phyloP scores from a whole-genome alignment of 2,113 vertebrate genomes.

The Anarrhichthys ocellatus region DNA sequence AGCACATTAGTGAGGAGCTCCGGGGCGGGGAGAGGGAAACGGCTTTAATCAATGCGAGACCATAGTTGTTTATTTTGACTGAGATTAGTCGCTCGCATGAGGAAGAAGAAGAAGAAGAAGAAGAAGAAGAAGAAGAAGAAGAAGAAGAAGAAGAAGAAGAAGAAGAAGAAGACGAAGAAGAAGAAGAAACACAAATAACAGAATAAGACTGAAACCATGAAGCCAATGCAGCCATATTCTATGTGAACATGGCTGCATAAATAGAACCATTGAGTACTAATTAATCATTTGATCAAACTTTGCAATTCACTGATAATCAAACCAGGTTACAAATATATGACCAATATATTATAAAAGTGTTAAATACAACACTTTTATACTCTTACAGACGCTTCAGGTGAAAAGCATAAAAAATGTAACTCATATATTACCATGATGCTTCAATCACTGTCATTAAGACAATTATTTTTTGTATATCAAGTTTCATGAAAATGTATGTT shows the following conservation, averaged over 20 bases:
- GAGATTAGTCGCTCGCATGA: slow-evolving; percentile 33
- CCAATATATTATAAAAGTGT: too few relatives aligned
- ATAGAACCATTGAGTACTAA: background rate
- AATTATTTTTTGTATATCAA: too few relatives aligned
- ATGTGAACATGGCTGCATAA: background rate
- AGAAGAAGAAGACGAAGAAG: background rate
- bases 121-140: too few relatives aligned
- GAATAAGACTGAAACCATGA: background rate
- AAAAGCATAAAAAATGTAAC: too few relatives aligned
- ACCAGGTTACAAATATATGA: background rate
- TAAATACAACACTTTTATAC: too few relatives aligned
- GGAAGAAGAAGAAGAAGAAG: background rate
- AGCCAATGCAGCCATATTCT: background rate
- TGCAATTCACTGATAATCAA: background rate
- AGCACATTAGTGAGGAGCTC: slow-evolving; percentile 69
- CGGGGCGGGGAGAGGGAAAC: slow-evolving; percentile 57
- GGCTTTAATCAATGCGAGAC: slow-evolving; percentile 64
- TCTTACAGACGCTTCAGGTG: too few relatives aligned
- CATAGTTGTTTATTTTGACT: slow-evolving; percentile 62
- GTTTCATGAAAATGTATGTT: too few relatives aligned
- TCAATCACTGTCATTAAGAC: too few relatives aligned
- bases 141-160: background rate
- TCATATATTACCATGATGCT: too few relatives aligned
- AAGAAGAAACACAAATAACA: background rate
- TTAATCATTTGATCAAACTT: background rate